Conservation (phyloP, 53 echinoderm and acorn worm species). For the Echinarachnius parma region DNA sequence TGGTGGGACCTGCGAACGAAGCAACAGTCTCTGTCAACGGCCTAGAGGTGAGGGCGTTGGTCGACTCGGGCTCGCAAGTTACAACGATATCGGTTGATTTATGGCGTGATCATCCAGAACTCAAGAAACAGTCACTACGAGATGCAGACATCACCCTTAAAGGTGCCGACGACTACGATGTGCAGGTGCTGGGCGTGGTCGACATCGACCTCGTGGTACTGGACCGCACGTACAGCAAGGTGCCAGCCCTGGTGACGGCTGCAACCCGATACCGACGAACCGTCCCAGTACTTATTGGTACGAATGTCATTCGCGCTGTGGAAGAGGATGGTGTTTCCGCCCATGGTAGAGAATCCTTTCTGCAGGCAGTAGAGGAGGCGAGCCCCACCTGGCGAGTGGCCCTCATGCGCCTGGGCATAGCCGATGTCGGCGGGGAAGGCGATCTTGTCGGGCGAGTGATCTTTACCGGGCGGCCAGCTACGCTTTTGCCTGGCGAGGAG, state of each 20-base stretch:
- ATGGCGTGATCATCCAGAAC: conserved; percentile 23
- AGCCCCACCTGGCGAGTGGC: neutral
- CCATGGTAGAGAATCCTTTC: neutral
- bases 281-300: conserved; percentile 40
- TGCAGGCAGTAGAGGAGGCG: neutral
- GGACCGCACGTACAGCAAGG: conserved; percentile 6
- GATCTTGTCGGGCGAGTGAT: neutral
- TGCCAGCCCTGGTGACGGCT: conserved; percentile 36
- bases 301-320: conserved; percentile 29
- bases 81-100: conserved; percentile 35
- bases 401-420: neutral
- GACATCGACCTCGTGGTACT: neutral
- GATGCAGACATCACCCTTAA: conserved; percentile 8
- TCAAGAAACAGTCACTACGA: neutral
- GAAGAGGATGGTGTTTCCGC: neutral
- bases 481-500: neutral
- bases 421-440: neutral
- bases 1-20: no score
- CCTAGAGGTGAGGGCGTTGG: conserved; percentile 1
- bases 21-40: conserved; percentile 46
- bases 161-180: conserved; percentile 21
- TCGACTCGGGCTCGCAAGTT: conserved; percentile 49
- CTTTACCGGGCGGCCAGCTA: neutral
- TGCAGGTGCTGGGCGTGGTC: conserved; percentile 24
- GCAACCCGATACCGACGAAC: conserved; percentile 9